phyloP scores from a whole-genome alignment of 2,113 vertebrate genomes.

The Sturnus vulgaris region DNA sequence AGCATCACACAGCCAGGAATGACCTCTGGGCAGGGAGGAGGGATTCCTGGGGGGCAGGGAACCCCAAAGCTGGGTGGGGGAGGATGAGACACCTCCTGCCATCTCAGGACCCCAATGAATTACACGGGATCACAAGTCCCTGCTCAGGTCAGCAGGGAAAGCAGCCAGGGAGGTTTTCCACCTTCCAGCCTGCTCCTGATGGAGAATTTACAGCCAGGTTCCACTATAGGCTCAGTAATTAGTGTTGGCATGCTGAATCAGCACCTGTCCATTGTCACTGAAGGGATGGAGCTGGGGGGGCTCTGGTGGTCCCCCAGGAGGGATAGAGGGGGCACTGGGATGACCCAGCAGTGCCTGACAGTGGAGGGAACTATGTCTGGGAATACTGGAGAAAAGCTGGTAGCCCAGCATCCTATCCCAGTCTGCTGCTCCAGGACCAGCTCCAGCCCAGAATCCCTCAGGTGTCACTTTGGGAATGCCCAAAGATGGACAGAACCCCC shows the following conservation, averaged over 20 bases:
- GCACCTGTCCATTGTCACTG: background rate
- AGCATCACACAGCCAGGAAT: background rate
- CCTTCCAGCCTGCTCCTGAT: background rate
- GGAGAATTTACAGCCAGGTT: conserved; percentile 6
- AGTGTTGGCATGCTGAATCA: conserved; percentile 5
- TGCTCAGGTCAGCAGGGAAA: background rate
- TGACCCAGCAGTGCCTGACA: background rate
- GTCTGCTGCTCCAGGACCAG: background rate
- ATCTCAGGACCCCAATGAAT: background rate
- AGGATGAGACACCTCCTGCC: background rate
- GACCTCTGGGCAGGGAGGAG: background rate
- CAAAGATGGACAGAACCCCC: background rate
- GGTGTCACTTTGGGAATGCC: background rate
- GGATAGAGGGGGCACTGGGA: background rate
- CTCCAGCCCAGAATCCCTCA: background rate
- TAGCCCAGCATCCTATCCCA: background rate
- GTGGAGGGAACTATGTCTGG: fast-evolving
- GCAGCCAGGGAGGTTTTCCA: background rate
- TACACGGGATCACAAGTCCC: background rate
- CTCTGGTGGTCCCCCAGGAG: background rate
- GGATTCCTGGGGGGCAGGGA: background rate
- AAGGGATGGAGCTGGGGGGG: background rate
- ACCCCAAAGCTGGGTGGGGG: background rate
- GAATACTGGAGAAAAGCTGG: background rate
- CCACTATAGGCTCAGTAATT: background rate